These are phyloP conservation scores for Mnemiopsis leidyi DNA, from an alignment of 37 sponge, comb jelly and placozoan species.

Conservation along the genomic window DNA sequence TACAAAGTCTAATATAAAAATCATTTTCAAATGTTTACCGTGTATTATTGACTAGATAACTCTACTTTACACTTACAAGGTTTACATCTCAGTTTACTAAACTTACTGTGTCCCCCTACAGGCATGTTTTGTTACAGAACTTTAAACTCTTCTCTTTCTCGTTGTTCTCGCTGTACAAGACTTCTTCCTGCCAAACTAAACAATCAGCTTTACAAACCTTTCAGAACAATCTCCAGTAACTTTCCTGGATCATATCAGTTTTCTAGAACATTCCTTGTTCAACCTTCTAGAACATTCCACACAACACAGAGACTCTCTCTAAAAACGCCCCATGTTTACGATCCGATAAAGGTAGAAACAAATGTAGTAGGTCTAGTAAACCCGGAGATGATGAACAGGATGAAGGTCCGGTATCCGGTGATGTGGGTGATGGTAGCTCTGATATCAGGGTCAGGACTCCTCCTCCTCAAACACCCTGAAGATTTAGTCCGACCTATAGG, in stretches of 20 bases:
- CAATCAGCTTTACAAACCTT: background rate
- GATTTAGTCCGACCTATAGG: background rate
- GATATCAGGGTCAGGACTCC: background rate
- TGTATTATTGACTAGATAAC: too few relatives aligned
- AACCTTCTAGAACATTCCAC: background rate
- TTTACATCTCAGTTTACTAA: too few relatives aligned
- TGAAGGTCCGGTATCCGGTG: background rate
- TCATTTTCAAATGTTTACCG: too few relatives aligned
- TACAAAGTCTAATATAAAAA: too few relatives aligned
- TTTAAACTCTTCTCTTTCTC: background rate
- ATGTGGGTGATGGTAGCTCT: background rate
- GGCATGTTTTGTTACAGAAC: background rate
- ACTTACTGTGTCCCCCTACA: background rate
- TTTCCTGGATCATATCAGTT: background rate
- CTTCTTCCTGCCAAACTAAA: too few relatives aligned
- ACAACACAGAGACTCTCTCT: background rate
- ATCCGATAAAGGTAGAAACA: background rate
- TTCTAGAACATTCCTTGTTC: background rate
- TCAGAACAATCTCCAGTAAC: background rate
- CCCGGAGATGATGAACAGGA: conserved; percentile 52
- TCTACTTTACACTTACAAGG: too few relatives aligned
- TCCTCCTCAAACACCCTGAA: background rate
- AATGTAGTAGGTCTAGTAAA: conserved; percentile 49
- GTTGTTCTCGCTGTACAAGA: background rate
- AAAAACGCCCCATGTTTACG: background rate